A percentile compares a stretch with the other conserved stretches of the same genome.
These are phyloP conservation scores for Euschistus heros DNA, from an alignment of 1,140 invertebrate species.

Conservation along the genomic window DNA sequence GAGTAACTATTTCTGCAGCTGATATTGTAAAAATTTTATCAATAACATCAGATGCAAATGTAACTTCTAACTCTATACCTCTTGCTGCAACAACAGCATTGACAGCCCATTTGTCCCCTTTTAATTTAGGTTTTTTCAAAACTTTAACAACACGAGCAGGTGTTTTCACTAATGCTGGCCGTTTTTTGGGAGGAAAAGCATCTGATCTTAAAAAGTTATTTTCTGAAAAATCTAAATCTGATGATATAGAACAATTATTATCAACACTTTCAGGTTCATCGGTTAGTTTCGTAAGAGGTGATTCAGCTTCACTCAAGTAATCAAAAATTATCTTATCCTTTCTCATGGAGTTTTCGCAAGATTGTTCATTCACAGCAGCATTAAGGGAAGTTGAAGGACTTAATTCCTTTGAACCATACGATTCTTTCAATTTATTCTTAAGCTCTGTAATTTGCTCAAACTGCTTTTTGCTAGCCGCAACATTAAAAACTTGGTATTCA, in stretches of 20 bases:
- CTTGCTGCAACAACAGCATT: slow-evolving; percentile 15
- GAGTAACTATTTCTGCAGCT: slow-evolving; percentile 13
- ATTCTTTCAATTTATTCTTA: slow-evolving; percentile 4
- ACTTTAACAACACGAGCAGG: slow-evolving; percentile 16
- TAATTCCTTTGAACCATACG: not conserved
- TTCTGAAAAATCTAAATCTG: not conserved
- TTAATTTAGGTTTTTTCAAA: slow-evolving; percentile 17
- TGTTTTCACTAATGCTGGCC: not conserved
- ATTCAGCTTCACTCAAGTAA: not conserved
- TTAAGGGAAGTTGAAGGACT: not conserved
- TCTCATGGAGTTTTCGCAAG: not conserved
- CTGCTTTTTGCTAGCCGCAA: not conserved
- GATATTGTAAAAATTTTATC: slow-evolving; percentile 23
- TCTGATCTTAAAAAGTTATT: not conserved
- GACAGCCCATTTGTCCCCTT: slow-evolving; percentile 17
- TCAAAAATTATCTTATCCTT: slow-evolving; percentile 10
- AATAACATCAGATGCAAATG: slow-evolving; percentile 22
- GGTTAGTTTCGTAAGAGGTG: not conserved
- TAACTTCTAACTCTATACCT: slow-evolving; percentile 22
- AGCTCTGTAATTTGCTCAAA: not conserved
- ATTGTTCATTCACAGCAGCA: not conserved
- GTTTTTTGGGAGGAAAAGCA: slow-evolving; percentile 23
- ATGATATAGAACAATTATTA: not conserved
- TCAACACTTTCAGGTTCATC: not conserved
- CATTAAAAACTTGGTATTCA: not conserved